Conservation (phyloP, 53 echinoderm and acorn worm genomes). For the Actinopyga echinites region DNA sequence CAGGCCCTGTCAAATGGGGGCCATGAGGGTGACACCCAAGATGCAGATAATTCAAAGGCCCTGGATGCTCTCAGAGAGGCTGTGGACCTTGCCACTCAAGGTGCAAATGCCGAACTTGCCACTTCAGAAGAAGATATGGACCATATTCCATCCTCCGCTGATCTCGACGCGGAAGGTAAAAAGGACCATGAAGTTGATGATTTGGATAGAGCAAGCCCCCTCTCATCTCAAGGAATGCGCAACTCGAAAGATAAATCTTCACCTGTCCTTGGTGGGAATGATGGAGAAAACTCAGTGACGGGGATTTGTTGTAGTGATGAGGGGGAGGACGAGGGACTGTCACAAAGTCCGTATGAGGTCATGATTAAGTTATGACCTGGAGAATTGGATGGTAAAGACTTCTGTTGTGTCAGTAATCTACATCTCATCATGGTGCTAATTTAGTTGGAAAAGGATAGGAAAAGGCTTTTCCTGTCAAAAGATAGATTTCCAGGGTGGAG, state of each 20-base stretch:
- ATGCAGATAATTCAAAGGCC: constrained; percentile 27
- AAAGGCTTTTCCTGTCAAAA: too few relatives aligned
- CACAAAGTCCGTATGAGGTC: constrained; percentile 26
- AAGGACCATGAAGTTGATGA: constrained; percentile 8
- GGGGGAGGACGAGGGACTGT: constrained; percentile 26
- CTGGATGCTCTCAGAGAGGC: constrained; percentile 40
- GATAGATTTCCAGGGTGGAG: too few relatives aligned
- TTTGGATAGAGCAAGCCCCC: background rate
- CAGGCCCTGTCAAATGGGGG: background rate
- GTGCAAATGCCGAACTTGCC: constrained; percentile 36
- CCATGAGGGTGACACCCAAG: background rate
- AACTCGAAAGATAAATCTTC: background rate
- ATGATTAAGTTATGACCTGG: constrained; percentile 32
- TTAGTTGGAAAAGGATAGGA: too few relatives aligned
- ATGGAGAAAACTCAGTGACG: constrained; percentile 34
- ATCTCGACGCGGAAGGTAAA: background rate
- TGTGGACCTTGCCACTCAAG: constrained; percentile 35
- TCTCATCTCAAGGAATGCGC: background rate
- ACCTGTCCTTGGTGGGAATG: constrained; percentile 19
- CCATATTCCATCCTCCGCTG: background rate
- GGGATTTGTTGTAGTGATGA: constrained; percentile 24
- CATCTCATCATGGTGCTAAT: too few relatives aligned
- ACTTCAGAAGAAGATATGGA: constrained; percentile 52
- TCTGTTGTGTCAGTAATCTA: too few relatives aligned
- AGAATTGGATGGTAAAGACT: background rate